A percentile compares a stretch with the other conserved stretches of the same genome.
Conservation (phyloP, 2,888 invertebrate species). For the Cinara cedri region DNA sequence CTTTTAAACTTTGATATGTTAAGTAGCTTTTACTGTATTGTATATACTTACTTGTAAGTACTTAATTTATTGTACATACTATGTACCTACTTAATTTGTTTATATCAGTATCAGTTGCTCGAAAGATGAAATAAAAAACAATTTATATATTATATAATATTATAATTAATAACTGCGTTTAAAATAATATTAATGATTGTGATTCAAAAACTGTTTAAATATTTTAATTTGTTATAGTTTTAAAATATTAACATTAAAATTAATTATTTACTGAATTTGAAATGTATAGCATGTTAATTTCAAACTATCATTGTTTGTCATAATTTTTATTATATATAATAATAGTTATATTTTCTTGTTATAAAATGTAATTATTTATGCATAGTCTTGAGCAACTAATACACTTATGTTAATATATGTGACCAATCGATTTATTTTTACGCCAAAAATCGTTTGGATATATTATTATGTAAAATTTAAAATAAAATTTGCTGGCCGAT, state of each 20-base stretch:
- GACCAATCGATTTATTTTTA: slow-evolving; percentile 29
- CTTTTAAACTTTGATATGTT: slow-evolving; percentile 38
- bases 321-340: slow-evolving; percentile 10
- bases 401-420: slow-evolving; percentile 26
- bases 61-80: slow-evolving; percentile 52
- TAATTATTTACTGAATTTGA: background rate
- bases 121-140: background rate
- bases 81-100: slow-evolving; percentile 49
- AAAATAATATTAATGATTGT: background rate
- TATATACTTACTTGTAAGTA: slow-evolving; percentile 50
- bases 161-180: background rate
- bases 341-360: slow-evolving; percentile 23
- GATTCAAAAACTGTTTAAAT: slow-evolving; percentile 23
- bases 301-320: slow-evolving; percentile 5
- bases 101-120: slow-evolving; percentile 32
- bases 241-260: background rate
- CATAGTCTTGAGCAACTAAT: slow-evolving; percentile 9
- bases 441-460: background rate
- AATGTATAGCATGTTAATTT: slow-evolving; percentile 47
- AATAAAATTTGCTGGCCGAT: slow-evolving; percentile 22
- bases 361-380: slow-evolving; percentile 36
- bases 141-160: slow-evolving; percentile 25
- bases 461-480: slow-evolving; percentile 11
- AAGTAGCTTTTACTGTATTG: slow-evolving; percentile 45
- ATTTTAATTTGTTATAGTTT: slow-evolving; percentile 41